A percentile compares a stretch with the other conserved stretches of the same genome.
Evolutionary conservation across 2,888 invertebrate genomes (phyloP).

Genomic region (Cyclophora albipunctata): DNA sequence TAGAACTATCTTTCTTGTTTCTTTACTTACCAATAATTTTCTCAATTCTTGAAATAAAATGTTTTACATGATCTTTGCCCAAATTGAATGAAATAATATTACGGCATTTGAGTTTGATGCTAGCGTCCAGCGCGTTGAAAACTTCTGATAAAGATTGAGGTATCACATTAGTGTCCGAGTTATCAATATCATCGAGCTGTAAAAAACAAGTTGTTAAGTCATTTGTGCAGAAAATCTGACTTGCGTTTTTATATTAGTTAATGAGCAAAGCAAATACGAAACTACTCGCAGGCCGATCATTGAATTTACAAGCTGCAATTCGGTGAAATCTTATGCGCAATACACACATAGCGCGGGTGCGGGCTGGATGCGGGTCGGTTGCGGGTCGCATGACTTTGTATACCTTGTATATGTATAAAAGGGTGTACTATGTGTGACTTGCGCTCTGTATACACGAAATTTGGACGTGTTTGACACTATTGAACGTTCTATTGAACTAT

Average conservation of each 20-base stretch:
- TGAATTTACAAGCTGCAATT: no score
- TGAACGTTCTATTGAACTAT: no score
- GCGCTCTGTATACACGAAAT: no score
- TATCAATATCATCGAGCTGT: slow-evolving; percentile 18
- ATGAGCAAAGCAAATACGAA: background rate
- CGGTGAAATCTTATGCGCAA: no score
- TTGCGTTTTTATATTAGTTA: background rate
- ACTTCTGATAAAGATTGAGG: slow-evolving; percentile 22
- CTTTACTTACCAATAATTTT: slow-evolving; percentile 22
- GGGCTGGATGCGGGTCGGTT: no score
- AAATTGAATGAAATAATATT: slow-evolving; percentile 25
- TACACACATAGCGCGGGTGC: no score
- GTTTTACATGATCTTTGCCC: slow-evolving; percentile 14
- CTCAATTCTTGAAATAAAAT: slow-evolving; percentile 19
- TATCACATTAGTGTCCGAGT: slow-evolving; percentile 9
- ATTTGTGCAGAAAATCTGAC: background rate
- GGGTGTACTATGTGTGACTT: no score
- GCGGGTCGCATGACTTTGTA: no score
- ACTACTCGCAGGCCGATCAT: no score
- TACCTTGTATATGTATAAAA: no score
- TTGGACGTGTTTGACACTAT: no score
- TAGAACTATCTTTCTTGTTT: no score
- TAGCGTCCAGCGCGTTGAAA: slow-evolving; percentile 31
- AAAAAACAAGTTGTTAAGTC: slow-evolving; percentile 6
- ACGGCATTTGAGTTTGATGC: slow-evolving; percentile 28